Evolutionary conservation across 2,888 invertebrate species (phyloP).

Genomic region (Acronicta aceris): DNA sequence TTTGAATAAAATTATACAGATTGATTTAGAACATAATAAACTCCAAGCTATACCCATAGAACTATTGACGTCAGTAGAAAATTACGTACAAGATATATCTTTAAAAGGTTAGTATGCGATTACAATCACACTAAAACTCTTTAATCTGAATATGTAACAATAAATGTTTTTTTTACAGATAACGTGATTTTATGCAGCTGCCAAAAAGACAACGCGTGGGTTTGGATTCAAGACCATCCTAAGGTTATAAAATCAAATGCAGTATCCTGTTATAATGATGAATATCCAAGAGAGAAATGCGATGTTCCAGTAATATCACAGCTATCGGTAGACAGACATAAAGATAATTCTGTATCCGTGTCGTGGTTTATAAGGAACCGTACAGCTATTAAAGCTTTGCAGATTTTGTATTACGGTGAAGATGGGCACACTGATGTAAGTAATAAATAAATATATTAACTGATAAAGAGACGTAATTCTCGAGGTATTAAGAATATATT

Average conservation of each 20-base stretch:
- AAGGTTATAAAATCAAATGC: conserved; percentile 79
- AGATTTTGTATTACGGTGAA: conserved; percentile 93
- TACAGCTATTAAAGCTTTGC: conserved; percentile 94
- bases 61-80: conserved; percentile 94
- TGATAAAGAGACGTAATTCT: not conserved
- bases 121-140: not conserved
- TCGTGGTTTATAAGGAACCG: conserved; percentile 97
- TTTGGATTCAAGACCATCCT: conserved; percentile 97
- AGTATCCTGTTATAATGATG: conserved; percentile 78
- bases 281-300: conserved; percentile 84
- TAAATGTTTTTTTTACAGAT: conserved; percentile 87
- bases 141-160: not conserved
- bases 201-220: conserved; percentile 97
- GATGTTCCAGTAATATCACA: conserved; percentile 94
- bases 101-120: conserved; percentile 91
- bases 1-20: conserved; percentile 92
- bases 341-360: conserved; percentile 95
- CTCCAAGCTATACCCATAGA: conserved; percentile 94
- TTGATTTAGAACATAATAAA: conserved; percentile 95
- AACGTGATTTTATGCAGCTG: conserved; percentile 97
- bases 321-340: conserved; percentile 95
- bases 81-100: conserved; percentile 93
- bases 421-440: conserved; percentile 73
- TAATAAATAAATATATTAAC: conserved; percentile 21
- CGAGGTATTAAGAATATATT: conserved; percentile 9